Evolutionary conservation across 2,797 vertebrate genomes (phyloP).

Genomic region (Coreius guichenoti): DNA sequence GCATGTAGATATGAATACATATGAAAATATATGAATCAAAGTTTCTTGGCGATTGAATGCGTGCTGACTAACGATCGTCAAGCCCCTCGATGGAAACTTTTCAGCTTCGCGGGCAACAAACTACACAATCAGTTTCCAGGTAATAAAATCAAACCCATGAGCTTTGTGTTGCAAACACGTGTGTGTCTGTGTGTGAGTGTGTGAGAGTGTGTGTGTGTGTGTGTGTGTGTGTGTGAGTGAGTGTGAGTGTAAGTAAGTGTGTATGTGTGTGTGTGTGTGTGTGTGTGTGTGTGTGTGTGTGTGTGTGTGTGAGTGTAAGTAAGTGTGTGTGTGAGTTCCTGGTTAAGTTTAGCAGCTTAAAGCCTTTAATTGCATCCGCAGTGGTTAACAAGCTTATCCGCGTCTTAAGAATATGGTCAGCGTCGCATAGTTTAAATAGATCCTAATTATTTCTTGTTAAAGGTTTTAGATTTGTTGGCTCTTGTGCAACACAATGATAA

Average conservation of each 20-base stretch:
- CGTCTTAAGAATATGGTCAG: conserved; percentile 73
- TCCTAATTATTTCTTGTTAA: conserved; percentile 84
- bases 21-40: conserved; percentile 27
- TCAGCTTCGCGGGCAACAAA: conserved; percentile 71
- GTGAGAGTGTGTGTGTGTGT: no score
- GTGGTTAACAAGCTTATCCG: conserved; percentile 81
- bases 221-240: no score
- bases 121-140: conserved; percentile 78
- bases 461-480: conserved; percentile 83
- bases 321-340: conserved; percentile 28
- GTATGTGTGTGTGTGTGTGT: no score
- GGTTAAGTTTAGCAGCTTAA: conserved; percentile 61
- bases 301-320: no score
- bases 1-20: conserved; percentile 58
- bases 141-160: conserved; percentile 77
- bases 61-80: conserved; percentile 17
- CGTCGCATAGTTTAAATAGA: conserved; percentile 83
- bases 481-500: conserved; percentile 82
- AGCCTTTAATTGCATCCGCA: conserved; percentile 79
- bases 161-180: no score
- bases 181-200: no score
- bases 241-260: no score
- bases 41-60: not conserved
- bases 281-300: no score
- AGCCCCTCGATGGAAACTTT: conserved; percentile 58